Evolutionary conservation across 2,888 invertebrate species (phyloP).

Genomic region (Molorchus minor): DNA sequence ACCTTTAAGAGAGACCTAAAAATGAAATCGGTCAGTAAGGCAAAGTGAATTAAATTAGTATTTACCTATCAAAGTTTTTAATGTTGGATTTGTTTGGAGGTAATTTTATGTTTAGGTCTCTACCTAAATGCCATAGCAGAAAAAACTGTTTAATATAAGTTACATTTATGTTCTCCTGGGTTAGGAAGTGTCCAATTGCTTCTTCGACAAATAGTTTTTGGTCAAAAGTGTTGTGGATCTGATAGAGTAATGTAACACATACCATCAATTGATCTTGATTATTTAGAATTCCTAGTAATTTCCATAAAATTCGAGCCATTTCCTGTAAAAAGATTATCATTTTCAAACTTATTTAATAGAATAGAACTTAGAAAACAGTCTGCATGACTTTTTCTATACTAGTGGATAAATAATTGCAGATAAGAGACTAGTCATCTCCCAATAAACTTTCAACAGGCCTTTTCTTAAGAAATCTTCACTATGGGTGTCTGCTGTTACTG

Average conservation of each 20-base stretch:
- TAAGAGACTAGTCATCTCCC: no score
- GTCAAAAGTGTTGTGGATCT: constrained; percentile 77
- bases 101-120: constrained; percentile 70
- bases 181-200: constrained; percentile 68
- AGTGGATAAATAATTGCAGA: no score
- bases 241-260: constrained; percentile 77
- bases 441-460: no score
- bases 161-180: constrained; percentile 63
- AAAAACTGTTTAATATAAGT: constrained; percentile 73
- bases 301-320: constrained; percentile 77
- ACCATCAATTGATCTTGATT: constrained; percentile 68
- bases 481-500: no score
- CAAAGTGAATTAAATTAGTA: neutral
- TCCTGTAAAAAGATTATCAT: no score
- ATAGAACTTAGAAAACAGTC: no score
- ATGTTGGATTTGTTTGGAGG: constrained; percentile 60
- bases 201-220: constrained; percentile 72
- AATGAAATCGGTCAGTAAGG: constrained; percentile 13
- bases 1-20: constrained; percentile 76
- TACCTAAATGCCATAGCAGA: constrained; percentile 79
- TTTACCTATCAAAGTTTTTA: constrained; percentile 71
- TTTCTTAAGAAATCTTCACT: no score
- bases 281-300: constrained; percentile 69
- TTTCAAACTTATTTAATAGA: no score
- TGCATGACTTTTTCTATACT: no score